phyloP scores from a whole-genome alignment of 2,113 vertebrate species.

The Halichoerus grypus region DNA sequence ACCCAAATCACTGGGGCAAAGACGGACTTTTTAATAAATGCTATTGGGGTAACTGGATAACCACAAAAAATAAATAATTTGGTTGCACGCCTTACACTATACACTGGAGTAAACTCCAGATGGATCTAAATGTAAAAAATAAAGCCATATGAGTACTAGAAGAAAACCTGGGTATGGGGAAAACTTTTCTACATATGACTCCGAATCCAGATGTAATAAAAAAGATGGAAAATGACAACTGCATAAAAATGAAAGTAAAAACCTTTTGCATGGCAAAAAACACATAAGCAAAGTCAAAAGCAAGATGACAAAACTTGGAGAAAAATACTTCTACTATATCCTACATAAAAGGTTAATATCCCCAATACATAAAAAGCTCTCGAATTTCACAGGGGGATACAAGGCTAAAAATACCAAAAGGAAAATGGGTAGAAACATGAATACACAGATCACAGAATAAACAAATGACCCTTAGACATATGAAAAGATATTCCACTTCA shows the following conservation, averaged over 20 bases:
- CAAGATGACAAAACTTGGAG: not conserved
- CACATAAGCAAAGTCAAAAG: not conserved
- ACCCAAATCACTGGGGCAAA: not conserved
- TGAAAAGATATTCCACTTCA: conserved; percentile 6
- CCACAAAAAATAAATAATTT: conserved; percentile 1
- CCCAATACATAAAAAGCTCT: not conserved
- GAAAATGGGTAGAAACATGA: not conserved
- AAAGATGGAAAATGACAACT: not conserved
- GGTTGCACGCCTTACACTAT: not conserved
- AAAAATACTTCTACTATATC: not conserved
- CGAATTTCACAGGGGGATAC: not conserved
- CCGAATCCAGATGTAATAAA: not conserved
- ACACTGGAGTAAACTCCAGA: not conserved
- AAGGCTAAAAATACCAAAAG: conserved; percentile 18
- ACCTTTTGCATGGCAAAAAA: not conserved
- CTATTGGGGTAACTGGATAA: not conserved
- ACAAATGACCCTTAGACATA: not conserved
- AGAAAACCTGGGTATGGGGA: not conserved
- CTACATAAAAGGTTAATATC: not conserved
- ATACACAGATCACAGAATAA: conserved; percentile 36
- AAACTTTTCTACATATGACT: not conserved
- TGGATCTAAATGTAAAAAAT: not conserved
- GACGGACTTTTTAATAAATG: not conserved
- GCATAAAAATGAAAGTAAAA: conserved; percentile 56
- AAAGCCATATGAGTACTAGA: not conserved